These are phyloP conservation scores for Tryphoninae sp. DNA, from an alignment of 2,888 invertebrate species.

Conservation along the genomic window DNA sequence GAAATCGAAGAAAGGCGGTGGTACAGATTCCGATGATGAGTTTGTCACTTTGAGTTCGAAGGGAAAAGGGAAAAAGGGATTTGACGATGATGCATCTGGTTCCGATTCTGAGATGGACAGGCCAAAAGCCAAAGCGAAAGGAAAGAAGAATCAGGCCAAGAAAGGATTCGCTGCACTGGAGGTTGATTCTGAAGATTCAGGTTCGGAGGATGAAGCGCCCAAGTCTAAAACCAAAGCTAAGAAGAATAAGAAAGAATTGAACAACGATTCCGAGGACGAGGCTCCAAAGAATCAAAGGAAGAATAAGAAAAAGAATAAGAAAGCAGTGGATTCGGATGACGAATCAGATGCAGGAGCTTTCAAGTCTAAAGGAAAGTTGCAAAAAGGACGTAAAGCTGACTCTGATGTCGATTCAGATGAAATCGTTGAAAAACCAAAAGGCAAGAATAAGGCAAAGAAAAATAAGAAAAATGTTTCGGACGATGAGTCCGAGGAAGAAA, in stretches of 20 bases:
- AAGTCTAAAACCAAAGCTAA: slow-evolving; percentile 69
- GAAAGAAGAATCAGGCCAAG: slow-evolving; percentile 70
- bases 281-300: slow-evolving; percentile 82
- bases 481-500: slow-evolving; percentile 69
- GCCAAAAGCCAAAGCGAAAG: slow-evolving; percentile 67
- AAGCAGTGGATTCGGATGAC: slow-evolving; percentile 69
- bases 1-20: slow-evolving; percentile 81
- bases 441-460: slow-evolving; percentile 68
- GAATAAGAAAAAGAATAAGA: slow-evolving; percentile 77
- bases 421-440: slow-evolving; percentile 66
- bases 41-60: slow-evolving; percentile 47
- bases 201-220: slow-evolving; percentile 62
- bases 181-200: slow-evolving; percentile 68
- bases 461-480: slow-evolving; percentile 57
- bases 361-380: slow-evolving; percentile 69
- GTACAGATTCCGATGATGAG: slow-evolving; percentile 67
- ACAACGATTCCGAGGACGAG: slow-evolving; percentile 82
- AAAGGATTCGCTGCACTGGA: slow-evolving; percentile 67
- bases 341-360: slow-evolving; percentile 63
- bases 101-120: slow-evolving; percentile 65
- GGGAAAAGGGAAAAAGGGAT: slow-evolving; percentile 48
- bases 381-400: slow-evolving; percentile 56
- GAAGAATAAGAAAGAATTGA: slow-evolving; percentile 81
- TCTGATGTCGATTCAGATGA: slow-evolving; percentile 69
- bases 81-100: slow-evolving; percentile 53